Evolutionary conservation across 2,888 invertebrate genomes (phyloP).

Genomic region (Aspidiotus rigidus): DNA sequence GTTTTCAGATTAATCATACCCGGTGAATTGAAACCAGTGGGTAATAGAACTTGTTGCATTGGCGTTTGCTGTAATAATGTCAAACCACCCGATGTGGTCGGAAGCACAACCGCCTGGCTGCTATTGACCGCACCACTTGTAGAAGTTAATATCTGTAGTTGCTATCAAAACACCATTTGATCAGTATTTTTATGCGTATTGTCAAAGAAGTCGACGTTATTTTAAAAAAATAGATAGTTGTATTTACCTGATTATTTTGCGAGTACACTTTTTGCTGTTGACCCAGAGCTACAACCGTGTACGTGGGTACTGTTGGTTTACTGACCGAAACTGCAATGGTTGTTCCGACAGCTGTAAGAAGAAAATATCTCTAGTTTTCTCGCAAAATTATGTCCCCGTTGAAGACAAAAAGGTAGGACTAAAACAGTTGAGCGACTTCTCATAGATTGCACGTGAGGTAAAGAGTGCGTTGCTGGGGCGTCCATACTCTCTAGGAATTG

Average conservation of each 20-base stretch:
- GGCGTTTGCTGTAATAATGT: constrained; percentile 41
- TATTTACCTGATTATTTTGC: constrained; percentile 21
- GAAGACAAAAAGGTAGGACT: no score
- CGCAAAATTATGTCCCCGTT: no score
- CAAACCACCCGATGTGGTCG: constrained; percentile 37
- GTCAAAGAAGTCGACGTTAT: no score
- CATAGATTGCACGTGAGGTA: no score
- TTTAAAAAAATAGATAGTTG: no score
- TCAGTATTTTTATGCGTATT: no score
- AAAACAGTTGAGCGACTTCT: no score
- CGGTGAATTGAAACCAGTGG: constrained; percentile 44
- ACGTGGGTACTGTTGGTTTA: constrained; percentile 21
- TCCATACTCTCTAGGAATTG: no score
- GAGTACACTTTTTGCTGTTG: constrained; percentile 23
- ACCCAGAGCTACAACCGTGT: constrained; percentile 21
- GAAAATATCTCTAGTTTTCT: not conserved
- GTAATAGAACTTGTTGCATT: constrained; percentile 51
- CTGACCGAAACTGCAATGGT: constrained; percentile 24
- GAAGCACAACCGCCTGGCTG: constrained; percentile 34
- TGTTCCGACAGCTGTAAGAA: constrained; percentile 9
- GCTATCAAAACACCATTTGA: not conserved
- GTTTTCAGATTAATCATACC: constrained; percentile 48
- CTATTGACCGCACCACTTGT: constrained; percentile 22
- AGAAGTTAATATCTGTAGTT: constrained; percentile 27
- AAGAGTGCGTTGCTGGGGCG: no score